A percentile compares a stretch with the other conserved stretches of the same genome.
Conservation (phyloP, 2,113 vertebrate genomes). For the Rhineura floridana region DNA sequence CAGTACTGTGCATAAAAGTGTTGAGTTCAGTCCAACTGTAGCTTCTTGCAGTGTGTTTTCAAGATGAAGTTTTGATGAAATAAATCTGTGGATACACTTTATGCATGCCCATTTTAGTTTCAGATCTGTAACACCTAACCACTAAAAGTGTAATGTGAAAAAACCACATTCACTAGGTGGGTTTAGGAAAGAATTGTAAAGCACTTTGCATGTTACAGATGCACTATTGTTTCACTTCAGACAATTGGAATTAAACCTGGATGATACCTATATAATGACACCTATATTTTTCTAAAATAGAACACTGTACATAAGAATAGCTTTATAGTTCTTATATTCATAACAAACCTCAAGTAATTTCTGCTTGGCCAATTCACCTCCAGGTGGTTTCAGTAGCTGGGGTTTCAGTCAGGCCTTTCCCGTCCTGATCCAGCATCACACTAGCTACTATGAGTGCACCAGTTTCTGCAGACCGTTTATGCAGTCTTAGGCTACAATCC, state of each 20-base stretch:
- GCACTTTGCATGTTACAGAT: not conserved
- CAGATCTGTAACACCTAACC: not conserved
- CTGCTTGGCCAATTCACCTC: too few species aligned
- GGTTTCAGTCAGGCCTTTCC: too few species aligned
- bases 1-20: not conserved
- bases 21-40: too few species aligned
- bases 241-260: too few species aligned
- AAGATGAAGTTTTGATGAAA: not conserved
- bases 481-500: too few species aligned
- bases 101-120: not conserved
- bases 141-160: not conserved
- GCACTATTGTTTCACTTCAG: not conserved
- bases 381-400: too few species aligned
- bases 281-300: not conserved
- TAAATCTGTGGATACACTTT: not conserved
- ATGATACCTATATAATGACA: not conserved
- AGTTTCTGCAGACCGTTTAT: not conserved
- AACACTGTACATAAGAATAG: too few species aligned
- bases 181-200: not conserved
- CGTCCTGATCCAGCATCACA: not conserved
- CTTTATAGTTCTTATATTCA: too few species aligned
- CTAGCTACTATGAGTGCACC: not conserved
- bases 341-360: too few species aligned
- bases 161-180: not conserved
- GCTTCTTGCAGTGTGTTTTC: not conserved